Evolutionary conservation across 2,888 invertebrate species (phyloP).

Genomic region (Apodemia duryi): DNA sequence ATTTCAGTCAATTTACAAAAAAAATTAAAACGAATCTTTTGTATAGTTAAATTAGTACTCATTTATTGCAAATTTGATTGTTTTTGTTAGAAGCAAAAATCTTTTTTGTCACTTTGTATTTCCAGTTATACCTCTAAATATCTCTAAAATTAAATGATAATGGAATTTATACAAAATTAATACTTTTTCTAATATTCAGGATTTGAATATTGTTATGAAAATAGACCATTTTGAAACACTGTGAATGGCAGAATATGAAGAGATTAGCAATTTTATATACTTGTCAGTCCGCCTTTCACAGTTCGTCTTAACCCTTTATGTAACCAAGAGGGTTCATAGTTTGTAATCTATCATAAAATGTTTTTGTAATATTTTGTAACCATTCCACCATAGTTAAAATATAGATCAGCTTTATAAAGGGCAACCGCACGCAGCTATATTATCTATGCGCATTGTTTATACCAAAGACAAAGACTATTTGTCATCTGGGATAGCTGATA

Average conservation of each 20-base stretch:
- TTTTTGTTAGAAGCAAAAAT: too few relatives aligned
- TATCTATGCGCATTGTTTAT: neutral
- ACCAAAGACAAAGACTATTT: too few relatives aligned
- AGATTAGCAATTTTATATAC: conserved; percentile 13
- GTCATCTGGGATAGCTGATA: too few relatives aligned
- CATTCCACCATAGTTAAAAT: conserved; percentile 48
- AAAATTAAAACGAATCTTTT: too few relatives aligned
- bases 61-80: too few relatives aligned
- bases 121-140: conserved; percentile 12
- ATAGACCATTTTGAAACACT: conserved; percentile 34
- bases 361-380: conserved; percentile 75
- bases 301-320: conserved; percentile 21
- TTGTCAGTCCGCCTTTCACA: conserved; percentile 15
- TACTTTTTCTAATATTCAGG: conserved; percentile 48
- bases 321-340: conserved; percentile 20
- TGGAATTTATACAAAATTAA: conserved; percentile 16
- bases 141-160: conserved; percentile 20
- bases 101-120: neutral
- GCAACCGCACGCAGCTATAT: neutral
- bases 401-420: neutral
- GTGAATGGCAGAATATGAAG: conserved; percentile 22
- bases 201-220: conserved; percentile 53
- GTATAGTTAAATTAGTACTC: too few relatives aligned
- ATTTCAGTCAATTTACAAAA: too few relatives aligned
- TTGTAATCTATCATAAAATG: conserved; percentile 35